Evolutionary conservation across 2,888 invertebrate species (phyloP).

Genomic region (Diarsia mendica): DNA sequence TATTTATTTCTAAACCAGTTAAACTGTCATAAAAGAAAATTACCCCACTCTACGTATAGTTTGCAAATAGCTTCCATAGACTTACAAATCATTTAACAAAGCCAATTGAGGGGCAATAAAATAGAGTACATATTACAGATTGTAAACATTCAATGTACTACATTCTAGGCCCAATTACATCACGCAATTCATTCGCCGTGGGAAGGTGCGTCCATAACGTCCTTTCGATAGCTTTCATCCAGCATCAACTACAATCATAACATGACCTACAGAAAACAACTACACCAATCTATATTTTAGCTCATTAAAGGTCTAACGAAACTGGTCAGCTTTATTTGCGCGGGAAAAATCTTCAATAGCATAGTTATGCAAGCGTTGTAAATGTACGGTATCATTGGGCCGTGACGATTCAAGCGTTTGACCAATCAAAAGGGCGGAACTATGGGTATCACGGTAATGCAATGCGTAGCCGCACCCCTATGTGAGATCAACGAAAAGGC

Average conservation of each 20-base stretch:
- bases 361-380: slow-evolving; percentile 82
- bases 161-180: slow-evolving; percentile 68
- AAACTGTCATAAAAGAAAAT: slow-evolving; percentile 23
- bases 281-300: slow-evolving; percentile 52
- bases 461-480: slow-evolving; percentile 85
- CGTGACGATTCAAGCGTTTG: slow-evolving; percentile 74
- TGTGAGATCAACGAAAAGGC: slow-evolving; percentile 77
- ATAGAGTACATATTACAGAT: slow-evolving; percentile 50
- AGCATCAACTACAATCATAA: slow-evolving; percentile 69
- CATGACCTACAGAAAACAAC: slow-evolving; percentile 64
- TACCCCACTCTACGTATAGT: slow-evolving; percentile 14
- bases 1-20: slow-evolving; percentile 29
- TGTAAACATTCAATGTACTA: slow-evolving; percentile 61
- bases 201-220: slow-evolving; percentile 79
- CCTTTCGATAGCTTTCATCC: slow-evolving; percentile 79
- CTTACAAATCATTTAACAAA: slow-evolving; percentile 57
- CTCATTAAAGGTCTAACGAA: slow-evolving; percentile 59
- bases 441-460: slow-evolving; percentile 84
- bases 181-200: slow-evolving; percentile 82
- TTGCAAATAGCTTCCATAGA: slow-evolving; percentile 26
- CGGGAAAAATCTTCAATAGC: slow-evolving; percentile 81
- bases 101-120: slow-evolving; percentile 35
- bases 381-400: slow-evolving; percentile 79
- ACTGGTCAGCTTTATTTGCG: slow-evolving; percentile 73
- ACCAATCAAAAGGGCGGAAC: slow-evolving; percentile 86